A percentile compares a stretch with the other conserved stretches of the same genome.
These are phyloP conservation scores for Harpalus rufipes DNA, from an alignment of 2,888 invertebrate genomes.

Conservation along the genomic window DNA sequence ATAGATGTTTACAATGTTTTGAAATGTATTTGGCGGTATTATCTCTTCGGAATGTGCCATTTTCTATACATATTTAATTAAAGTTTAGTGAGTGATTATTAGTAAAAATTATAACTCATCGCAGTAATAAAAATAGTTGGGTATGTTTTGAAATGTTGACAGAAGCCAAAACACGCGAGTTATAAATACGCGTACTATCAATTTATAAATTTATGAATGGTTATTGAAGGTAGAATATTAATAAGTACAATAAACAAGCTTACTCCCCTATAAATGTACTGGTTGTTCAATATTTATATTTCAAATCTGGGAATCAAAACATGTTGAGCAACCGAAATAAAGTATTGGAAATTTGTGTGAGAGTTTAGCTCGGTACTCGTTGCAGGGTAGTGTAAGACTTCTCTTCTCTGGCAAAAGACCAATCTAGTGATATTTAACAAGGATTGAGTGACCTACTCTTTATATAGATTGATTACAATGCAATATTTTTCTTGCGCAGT, in stretches of 20 bases:
- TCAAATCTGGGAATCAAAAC: constrained; percentile 17
- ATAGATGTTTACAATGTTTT: background rate
- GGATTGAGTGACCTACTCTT: constrained; percentile 77
- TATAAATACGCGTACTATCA: constrained; percentile 57
- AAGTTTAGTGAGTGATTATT: constrained; percentile 6
- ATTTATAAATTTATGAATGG: constrained; percentile 53
- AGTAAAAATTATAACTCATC: constrained; percentile 26
- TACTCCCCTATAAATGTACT: constrained; percentile 12
- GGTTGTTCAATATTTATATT: constrained; percentile 42
- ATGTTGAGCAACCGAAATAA: constrained; percentile 46
- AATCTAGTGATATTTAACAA: constrained; percentile 77
- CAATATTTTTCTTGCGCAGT: constrained; percentile 68
- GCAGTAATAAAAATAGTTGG: constrained; percentile 55
- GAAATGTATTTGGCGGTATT: constrained; percentile 24
- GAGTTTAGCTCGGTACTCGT: constrained; percentile 36
- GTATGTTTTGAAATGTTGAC: constrained; percentile 66
- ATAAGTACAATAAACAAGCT: background rate
- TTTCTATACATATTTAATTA: background rate
- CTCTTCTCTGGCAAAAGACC: constrained; percentile 74
- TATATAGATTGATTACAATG: constrained; percentile 76
- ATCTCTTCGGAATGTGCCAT: constrained; percentile 40
- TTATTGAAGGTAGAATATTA: background rate
- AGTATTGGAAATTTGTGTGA: constrained; percentile 31
- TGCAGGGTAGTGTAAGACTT: constrained; percentile 31
- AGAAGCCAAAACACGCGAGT: constrained; percentile 64